These are phyloP conservation scores for Chouioia cunea DNA, from an alignment of 2,888 invertebrate species.

Conservation along the genomic window DNA sequence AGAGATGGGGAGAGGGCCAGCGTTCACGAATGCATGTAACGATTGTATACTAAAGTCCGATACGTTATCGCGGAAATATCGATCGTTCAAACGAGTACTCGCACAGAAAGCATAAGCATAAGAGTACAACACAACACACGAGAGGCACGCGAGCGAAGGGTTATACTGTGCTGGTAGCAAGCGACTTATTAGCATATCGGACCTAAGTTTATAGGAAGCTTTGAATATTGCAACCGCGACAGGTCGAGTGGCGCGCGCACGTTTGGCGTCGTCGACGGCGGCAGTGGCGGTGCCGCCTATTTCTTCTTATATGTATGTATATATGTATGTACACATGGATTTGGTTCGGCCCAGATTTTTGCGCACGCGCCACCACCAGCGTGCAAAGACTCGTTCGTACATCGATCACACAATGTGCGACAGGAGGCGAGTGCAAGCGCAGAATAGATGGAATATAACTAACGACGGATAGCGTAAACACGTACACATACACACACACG, in stretches of 20 bases:
- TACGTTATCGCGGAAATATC: too few species aligned
- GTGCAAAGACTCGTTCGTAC: too few species aligned
- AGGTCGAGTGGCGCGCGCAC: slow-evolving; percentile 1
- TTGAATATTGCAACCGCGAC: slow-evolving; percentile 40
- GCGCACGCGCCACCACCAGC: slow-evolving; percentile 40
- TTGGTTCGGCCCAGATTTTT: slow-evolving; percentile 49
- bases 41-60: neutral
- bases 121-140: neutral
- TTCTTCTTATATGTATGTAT: slow-evolving; percentile 33
- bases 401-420: neutral
- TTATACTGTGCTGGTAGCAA: neutral
- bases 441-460: neutral
- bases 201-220: slow-evolving; percentile 8
- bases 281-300: slow-evolving; percentile 7
- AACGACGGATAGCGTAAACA: neutral
- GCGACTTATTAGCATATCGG: slow-evolving; percentile 30
- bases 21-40: neutral
- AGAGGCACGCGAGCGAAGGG: neutral
- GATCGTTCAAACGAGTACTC: too few species aligned
- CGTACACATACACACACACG: neutral
- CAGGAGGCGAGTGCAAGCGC: neutral
- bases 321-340: too few species aligned
- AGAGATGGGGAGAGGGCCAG: slow-evolving; percentile 3
- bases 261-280: neutral
- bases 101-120: too few species aligned